Evolutionary conservation across 2,113 vertebrate species (phyloP).

Genomic region (Cyanoramphus novaezelandiae): DNA sequence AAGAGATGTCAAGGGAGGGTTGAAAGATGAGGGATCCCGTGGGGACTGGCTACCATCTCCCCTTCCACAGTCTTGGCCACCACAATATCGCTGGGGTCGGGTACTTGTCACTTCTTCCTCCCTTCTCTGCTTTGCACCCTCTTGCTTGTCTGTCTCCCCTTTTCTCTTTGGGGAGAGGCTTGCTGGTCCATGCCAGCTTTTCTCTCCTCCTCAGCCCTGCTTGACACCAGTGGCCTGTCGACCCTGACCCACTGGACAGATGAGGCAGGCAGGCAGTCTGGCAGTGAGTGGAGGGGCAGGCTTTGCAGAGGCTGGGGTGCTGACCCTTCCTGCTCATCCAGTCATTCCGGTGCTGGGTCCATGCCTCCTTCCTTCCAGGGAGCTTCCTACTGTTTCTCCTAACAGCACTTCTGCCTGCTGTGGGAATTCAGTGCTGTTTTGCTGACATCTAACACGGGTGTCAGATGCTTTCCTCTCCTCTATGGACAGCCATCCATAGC

Average conservation of each 20-base stretch:
- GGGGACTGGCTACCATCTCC: background rate
- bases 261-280: accelerated
- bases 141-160: background rate
- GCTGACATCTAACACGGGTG: background rate
- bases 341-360: background rate
- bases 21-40: accelerated
- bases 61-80: background rate
- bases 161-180: background rate
- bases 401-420: background rate
- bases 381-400: background rate
- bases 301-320: background rate
- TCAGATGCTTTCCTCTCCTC: background rate
- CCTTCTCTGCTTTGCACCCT: background rate
- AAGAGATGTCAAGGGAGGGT: background rate
- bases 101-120: background rate
- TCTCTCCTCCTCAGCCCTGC: background rate
- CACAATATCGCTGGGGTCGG: background rate
- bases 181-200: background rate
- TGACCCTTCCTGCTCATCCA: background rate
- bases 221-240: background rate
- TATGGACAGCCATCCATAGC: background rate
- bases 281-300: background rate
- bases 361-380: background rate
- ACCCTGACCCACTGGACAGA: accelerated
- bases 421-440: background rate